These are phyloP conservation scores for Xylota sylvarum DNA, from an alignment of 2,888 invertebrate species.

Conservation along the genomic window DNA sequence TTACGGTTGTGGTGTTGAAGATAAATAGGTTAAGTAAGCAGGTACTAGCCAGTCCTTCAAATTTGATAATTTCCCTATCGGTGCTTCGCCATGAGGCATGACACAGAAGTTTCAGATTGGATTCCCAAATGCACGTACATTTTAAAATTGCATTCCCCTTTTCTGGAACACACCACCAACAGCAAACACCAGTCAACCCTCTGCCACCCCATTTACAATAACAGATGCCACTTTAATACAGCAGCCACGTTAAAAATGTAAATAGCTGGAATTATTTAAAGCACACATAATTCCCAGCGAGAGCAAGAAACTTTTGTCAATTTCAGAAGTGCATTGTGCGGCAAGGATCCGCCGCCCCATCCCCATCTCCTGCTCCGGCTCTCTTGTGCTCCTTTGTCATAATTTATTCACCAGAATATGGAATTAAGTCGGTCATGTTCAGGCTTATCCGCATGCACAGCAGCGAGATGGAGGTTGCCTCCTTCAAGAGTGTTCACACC, in stretches of 20 bases:
- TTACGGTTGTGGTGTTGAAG: too few species aligned
- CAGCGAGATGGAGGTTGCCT: background rate
- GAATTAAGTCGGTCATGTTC: slow-evolving; percentile 65
- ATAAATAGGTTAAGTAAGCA: background rate
- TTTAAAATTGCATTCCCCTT: slow-evolving; percentile 8
- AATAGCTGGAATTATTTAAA: slow-evolving; percentile 53
- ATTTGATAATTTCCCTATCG: slow-evolving; percentile 4
- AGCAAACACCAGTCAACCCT: too few species aligned
- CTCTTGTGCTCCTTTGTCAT: slow-evolving; percentile 38
- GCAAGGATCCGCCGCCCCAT: background rate
- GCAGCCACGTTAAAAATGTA: slow-evolving; percentile 47
- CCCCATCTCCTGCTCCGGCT: slow-evolving; percentile 9
- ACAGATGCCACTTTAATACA: slow-evolving; percentile 31
- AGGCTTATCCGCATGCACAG: slow-evolving; percentile 17
- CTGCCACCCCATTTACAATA: slow-evolving; percentile 25
- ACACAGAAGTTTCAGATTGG: background rate
- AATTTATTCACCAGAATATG: slow-evolving; percentile 67
- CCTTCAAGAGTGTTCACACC: slow-evolving; percentile 31
- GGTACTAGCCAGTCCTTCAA: background rate
- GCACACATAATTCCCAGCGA: slow-evolving; percentile 30
- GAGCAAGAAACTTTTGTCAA: slow-evolving; percentile 53
- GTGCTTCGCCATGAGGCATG: background rate
- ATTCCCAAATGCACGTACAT: slow-evolving; percentile 8
- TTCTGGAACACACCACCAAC: background rate
- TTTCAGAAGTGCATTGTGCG: slow-evolving; percentile 56